Evolutionary conservation across 2,888 invertebrate species (phyloP), one percentile per base, ranked within the genome.

Genomic region (Tiphia femorata): DNA sequence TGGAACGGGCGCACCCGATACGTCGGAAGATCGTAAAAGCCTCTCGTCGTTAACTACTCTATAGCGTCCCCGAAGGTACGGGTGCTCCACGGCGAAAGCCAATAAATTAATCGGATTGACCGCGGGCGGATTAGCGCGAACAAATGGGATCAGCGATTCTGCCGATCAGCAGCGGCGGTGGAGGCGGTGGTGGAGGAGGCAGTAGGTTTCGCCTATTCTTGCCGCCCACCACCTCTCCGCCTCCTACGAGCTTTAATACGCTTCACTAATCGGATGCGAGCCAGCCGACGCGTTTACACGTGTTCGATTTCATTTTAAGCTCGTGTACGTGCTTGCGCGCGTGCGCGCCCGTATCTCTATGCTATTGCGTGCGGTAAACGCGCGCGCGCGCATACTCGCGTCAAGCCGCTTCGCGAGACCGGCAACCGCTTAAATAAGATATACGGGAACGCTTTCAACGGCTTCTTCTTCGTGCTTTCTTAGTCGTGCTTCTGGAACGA

Each of bases 31-130:
- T 14, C n/a, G n/a, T 33, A 33, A 33, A 33, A 33, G 33, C 33
- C 14, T 33, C 8, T 2, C 33, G n/a, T 6, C 33, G 33, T 33
- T 33, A 33, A 33, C 12, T 14, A n/a, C 33, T n/a, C n/a, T n/a
- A n/a, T n/a, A 33, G 12, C 12, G 33, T 3, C 12, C 12, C 12
- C 33, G 14, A 33, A 14, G 50, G 48, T 27, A 38, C 20, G 52
- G 51, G 35, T 29, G 49, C 59, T 50, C 50, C 41, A 44, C 64
- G 56, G 44, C 56, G 73, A 80, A 80, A 82, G 82, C 81, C 80
- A 82, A 82, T 82, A 80, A 82, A 82, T 80, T 82, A 81, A 82
- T 82, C 82, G 82, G 82, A 81, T 82, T 79, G 78, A 72, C 70
- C 72, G 71, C 70, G 77, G 76, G 73, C 75, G 78, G 79, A 79